Base-by-base conservation (phyloP, 1,140 invertebrate species). In the Hermetia illucens region DNA sequence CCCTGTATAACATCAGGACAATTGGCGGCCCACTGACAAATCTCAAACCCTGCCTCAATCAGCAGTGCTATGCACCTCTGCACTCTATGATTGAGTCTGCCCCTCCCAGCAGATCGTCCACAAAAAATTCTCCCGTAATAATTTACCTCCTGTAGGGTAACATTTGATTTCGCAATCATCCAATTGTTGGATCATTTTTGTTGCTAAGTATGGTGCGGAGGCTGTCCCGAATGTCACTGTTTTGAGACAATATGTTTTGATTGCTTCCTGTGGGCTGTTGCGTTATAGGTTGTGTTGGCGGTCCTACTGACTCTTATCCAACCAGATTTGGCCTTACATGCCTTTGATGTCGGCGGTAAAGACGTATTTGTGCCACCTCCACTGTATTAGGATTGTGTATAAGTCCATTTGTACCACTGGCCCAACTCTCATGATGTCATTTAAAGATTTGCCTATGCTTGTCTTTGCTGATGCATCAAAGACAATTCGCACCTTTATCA, bases 261-360 rank as follows among this genome's bases (percentile, higher is more conserved):
- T 34, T 12, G 37, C 22, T 6, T 34, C 25, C 5, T 36, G 17
- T 0, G 44, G 43, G 9, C 38, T 16, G 0, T 34, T 10, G 13
- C 59, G 42, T 59, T 63, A 66, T 5, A 66, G 18, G 16, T 68
- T 64, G 31, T 50, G 36, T 43, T 66, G 63, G 34, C 51, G 55
- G 19, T 57, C 43, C 5, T 44, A 36, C 38, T 62, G 45, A 6
- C 49, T 39, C 16, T 41, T 20, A 40, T 57, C 35, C 9, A 65
- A 43, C 36, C 38, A 19, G 16, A 65, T 50, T 39, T 62, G 58
- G 5, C 62, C 42, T 35, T 62, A 68, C 61, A 64, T 65, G 40
- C 57, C 56, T 38, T 43, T 38, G 27, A 63, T 50, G 32, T 65
- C 63, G 5, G 45, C 49, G 2, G 43, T 46, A 4, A 64, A 31